Percentiles rank a stretch among this genome's conserved stretches.
Conservation (phyloP, 2,888 invertebrate genomes). For the Anorthoa munda region DNA sequence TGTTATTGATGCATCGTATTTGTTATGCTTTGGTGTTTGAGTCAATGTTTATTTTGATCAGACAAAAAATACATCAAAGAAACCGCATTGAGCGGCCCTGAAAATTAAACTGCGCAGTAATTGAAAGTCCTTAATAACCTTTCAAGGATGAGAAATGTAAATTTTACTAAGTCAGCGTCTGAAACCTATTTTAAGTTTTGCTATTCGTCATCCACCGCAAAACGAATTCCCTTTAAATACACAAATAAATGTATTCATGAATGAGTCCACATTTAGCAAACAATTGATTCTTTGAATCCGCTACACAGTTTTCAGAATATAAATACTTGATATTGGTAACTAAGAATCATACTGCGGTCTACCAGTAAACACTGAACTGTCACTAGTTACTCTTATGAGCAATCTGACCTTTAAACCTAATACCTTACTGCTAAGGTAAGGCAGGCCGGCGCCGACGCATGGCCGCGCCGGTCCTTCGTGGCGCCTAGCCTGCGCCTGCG, state of each 20-base stretch:
- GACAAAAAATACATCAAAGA: constrained; percentile 12
- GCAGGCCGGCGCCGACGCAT: constrained; percentile 51
- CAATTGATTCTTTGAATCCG: constrained; percentile 24
- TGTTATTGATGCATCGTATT: constrained; percentile 25
- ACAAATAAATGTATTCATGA: not conserved
- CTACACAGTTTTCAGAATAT: constrained; percentile 38
- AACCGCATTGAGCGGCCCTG: not conserved
- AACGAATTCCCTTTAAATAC: constrained; percentile 2
- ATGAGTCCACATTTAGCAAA: constrained; percentile 13
- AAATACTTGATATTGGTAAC: constrained; percentile 29
- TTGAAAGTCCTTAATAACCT: not conserved
- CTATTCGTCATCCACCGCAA: not conserved
- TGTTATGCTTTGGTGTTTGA: constrained; percentile 16
- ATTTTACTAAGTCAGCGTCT: not conserved
- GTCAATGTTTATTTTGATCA: constrained; percentile 18
- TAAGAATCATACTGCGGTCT: constrained; percentile 29
- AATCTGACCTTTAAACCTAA: constrained; percentile 61
- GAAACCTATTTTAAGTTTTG: not conserved
- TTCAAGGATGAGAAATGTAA: not conserved
- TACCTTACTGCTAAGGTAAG: constrained; percentile 58
- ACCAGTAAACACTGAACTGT: constrained; percentile 51
- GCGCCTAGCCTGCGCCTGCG: constrained; percentile 56
- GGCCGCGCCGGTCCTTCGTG: constrained; percentile 47
- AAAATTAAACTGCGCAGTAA: not conserved
- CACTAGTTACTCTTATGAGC: constrained; percentile 58